phyloP scores from a whole-genome alignment of 1,140 invertebrate genomes.

The Orussus abietinus region DNA sequence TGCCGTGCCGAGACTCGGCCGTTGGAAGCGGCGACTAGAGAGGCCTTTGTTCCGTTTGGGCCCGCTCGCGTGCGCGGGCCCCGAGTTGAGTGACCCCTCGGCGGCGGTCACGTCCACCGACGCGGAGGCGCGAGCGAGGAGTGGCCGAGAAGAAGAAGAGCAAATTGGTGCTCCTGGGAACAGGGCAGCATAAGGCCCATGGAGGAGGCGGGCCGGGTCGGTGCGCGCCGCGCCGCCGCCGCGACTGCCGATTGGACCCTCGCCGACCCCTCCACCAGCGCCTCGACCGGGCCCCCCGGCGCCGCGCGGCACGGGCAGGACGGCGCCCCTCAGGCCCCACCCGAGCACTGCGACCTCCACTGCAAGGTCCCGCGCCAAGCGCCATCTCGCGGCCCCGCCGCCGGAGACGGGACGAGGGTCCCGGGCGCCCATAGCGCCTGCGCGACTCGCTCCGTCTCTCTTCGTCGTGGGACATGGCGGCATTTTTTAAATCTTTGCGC shows the following conservation, averaged over 20 bases:
- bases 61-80: conserved; percentile 6
- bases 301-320: conserved; percentile 12
- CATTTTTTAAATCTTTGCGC: too few species aligned
- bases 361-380: conserved; percentile 39
- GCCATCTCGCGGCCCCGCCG: conserved; percentile 18
- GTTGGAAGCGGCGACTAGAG: too few species aligned
- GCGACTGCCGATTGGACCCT: conserved; percentile 30
- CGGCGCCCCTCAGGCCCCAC: conserved; percentile 37
- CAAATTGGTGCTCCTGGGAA: conserved; percentile 52
- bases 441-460: too few species aligned
- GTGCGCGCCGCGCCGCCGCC: conserved; percentile 12
- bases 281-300: conserved; percentile 23
- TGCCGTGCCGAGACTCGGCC: too few species aligned
- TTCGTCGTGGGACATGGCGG: too few species aligned
- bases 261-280: conserved; percentile 8
- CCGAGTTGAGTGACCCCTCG: conserved; percentile 11
- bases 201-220: conserved; percentile 35
- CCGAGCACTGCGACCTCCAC: conserved; percentile 42
- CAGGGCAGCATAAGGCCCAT: conserved; percentile 39
- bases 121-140: too few species aligned
- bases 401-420: too few species aligned
- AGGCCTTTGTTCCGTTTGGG: background rate
- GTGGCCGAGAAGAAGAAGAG: conserved; percentile 55
- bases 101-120: too few species aligned
- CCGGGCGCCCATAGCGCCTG: too few species aligned